phyloP scores from a whole-genome alignment of 2,113 vertebrate genomes.

The Dicrurus megarhynchus region DNA sequence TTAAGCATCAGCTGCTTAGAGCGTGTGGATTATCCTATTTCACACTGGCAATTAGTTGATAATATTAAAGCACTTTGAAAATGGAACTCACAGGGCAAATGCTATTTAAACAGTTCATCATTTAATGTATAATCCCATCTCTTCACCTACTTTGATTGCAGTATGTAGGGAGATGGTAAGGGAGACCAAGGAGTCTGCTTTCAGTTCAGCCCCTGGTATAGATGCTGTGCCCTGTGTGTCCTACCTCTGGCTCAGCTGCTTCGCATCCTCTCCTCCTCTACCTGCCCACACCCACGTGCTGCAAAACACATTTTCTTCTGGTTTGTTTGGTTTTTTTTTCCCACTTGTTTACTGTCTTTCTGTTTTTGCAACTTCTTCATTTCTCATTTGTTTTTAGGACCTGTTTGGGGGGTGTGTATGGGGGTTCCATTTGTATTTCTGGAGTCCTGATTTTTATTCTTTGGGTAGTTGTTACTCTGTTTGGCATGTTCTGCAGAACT shows the following conservation, averaged over 20 bases:
- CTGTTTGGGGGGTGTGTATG: not conserved
- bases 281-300: fast-evolving
- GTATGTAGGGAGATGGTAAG: not conserved
- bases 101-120: slow-evolving; percentile 12
- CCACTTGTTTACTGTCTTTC: not conserved
- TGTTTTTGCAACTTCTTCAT: not conserved
- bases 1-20: not conserved
- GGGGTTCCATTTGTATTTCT: not conserved
- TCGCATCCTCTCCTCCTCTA: not conserved
- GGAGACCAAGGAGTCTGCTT: not conserved
- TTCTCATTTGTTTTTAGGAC: not conserved
- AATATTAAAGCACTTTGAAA: slow-evolving; percentile 8
- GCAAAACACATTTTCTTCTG: not conserved
- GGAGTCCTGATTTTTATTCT: not conserved
- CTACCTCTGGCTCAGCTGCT: not conserved
- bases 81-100: not conserved
- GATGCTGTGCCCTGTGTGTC: not conserved
- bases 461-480: not conserved
- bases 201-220: not conserved
- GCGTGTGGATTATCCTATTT: not conserved
- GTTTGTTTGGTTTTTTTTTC: not conserved
- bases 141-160: not conserved
- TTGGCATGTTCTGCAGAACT: not conserved
- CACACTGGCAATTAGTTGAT: slow-evolving; percentile 2
- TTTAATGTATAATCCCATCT: not conserved